Percentiles rank a stretch among this genome's conserved stretches.
These are phyloP conservation scores for Selene dorsalis DNA, from an alignment of 2,797 vertebrate genomes.

Conservation along the genomic window DNA sequence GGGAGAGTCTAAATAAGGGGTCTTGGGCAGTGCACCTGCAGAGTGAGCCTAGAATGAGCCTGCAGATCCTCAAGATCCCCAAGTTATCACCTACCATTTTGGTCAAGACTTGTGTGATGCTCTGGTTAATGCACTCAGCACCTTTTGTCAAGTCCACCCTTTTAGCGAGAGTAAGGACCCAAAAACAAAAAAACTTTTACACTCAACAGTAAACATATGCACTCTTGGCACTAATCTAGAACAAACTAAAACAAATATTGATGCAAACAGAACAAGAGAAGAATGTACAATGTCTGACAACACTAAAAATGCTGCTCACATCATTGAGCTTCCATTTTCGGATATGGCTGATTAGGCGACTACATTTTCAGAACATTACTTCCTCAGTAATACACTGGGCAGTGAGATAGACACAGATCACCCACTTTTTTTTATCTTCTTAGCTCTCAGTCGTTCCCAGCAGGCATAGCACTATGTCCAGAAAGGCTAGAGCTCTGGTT, in stretches of 20 bases:
- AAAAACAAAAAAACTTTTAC: conserved; percentile 13
- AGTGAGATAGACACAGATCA: conserved; percentile 37
- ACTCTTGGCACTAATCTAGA: neutral
- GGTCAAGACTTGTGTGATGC: conserved; percentile 8
- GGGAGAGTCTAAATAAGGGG: too few species aligned
- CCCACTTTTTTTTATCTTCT: conserved; percentile 66
- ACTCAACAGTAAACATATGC: conserved; percentile 1
- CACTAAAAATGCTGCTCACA: neutral
- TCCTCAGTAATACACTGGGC: conserved; percentile 54
- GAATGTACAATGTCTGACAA: neutral
- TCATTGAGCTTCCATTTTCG: conserved; percentile 24
- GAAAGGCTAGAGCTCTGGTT: conserved; percentile 78
- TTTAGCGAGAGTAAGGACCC: neutral
- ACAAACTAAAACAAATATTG: neutral
- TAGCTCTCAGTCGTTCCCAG: conserved; percentile 74
- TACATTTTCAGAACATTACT: conserved; percentile 36
- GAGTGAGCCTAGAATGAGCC: conserved; percentile 8
- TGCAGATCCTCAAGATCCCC: conserved; percentile 11
- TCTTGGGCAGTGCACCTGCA: neutral
- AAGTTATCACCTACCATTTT: conserved; percentile 29
- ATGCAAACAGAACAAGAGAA: neutral
- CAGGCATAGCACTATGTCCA: conserved; percentile 72
- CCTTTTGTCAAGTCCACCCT: conserved; percentile 5
- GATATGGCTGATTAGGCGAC: conserved; percentile 33
- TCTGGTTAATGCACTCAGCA: neutral